Conservation (phyloP, 2,113 vertebrate species). For the Synodontis membranacea region DNA sequence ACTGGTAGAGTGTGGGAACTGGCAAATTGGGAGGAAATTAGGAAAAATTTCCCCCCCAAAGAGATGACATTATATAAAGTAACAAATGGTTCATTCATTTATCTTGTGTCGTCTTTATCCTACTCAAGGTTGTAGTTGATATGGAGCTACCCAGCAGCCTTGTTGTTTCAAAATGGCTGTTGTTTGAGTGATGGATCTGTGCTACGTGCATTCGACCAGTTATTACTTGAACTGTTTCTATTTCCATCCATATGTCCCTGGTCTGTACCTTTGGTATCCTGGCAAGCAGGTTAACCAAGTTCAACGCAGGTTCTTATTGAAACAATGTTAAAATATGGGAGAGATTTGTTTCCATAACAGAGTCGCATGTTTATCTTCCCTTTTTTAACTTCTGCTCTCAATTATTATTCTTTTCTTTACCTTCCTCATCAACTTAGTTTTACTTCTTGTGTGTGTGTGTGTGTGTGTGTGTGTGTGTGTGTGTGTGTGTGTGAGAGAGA, state of each 20-base stretch:
- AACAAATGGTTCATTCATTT: neutral
- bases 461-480: constrained; percentile 22
- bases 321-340: neutral
- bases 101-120: neutral
- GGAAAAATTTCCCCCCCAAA: too few relatives aligned
- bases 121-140: neutral
- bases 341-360: neutral
- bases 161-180: neutral
- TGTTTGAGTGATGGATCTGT: neutral
- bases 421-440: constrained; percentile 27
- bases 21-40: neutral
- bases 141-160: neutral
- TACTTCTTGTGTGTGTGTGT: constrained; percentile 4
- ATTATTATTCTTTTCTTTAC: neutral
- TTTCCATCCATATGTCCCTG: neutral
- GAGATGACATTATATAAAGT: neutral
- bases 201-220: neutral
- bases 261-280: neutral
- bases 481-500: constrained; percentile 34
- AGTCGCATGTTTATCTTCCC: neutral
- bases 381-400: constrained; percentile 22
- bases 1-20: neutral
- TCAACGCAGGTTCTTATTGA: neutral
- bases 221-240: neutral
- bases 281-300: neutral